Evolutionary conservation across 1,140 invertebrate genomes (phyloP).

Genomic region (Geopemphigus sp.): DNA sequence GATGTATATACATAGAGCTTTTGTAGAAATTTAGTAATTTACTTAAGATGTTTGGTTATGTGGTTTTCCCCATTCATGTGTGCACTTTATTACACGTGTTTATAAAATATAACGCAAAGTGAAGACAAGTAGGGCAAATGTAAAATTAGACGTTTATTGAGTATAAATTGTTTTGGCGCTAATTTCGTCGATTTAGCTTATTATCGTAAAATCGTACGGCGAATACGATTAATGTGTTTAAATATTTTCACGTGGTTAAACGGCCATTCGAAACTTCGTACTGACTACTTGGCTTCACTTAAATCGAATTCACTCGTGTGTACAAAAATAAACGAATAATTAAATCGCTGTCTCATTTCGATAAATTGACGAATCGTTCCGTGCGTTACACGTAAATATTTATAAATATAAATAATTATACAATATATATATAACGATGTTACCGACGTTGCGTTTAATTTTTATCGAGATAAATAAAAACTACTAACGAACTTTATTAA

Average conservation of each 20-base stretch:
- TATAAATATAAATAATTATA: background rate
- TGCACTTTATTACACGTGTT: constrained; percentile 4
- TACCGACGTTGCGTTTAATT: background rate
- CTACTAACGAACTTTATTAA: background rate
- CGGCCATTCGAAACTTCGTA: no score
- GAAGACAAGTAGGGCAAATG: background rate
- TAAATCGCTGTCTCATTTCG: no score
- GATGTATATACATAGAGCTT: background rate
- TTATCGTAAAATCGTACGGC: no score
- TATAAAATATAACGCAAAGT: background rate
- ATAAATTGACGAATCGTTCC: no score
- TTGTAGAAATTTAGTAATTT: constrained; percentile 20
- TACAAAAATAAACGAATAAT: background rate
- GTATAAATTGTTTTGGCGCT: no score
- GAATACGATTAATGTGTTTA: no score
- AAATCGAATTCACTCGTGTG: background rate
- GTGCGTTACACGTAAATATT: no score
- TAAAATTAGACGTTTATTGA: no score
- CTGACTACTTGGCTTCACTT: background rate
- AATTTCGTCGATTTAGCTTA: no score
- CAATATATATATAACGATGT: background rate
- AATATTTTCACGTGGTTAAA: no score
- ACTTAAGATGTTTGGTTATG: constrained; percentile 4
- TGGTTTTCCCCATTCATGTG: background rate
- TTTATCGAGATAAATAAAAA: background rate